These are phyloP conservation scores for Dicentrarchus labrax DNA, from an alignment of 2,113 vertebrate genomes.

Conservation along the genomic window DNA sequence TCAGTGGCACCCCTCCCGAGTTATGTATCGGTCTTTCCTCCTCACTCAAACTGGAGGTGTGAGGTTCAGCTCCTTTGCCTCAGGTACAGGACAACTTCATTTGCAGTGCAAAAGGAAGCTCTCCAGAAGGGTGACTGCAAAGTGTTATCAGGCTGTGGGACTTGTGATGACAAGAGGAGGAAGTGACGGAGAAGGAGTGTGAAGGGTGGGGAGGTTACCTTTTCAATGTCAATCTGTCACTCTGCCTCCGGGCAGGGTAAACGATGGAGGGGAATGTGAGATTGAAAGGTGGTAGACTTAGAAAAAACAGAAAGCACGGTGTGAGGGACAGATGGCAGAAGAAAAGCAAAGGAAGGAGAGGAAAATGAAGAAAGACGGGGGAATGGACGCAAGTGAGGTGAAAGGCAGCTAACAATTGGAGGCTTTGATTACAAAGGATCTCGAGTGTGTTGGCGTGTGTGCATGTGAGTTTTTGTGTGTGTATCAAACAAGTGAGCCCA, in stretches of 20 bases:
- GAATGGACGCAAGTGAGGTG: not conserved
- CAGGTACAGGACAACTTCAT: slow-evolving; percentile 31
- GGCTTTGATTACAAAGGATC: slow-evolving; percentile 21
- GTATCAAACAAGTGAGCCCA: not conserved
- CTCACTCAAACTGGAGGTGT: not conserved
- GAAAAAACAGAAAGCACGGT: slow-evolving; percentile 8
- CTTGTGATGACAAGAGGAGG: slow-evolving; percentile 1
- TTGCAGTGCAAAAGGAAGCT: slow-evolving; percentile 23
- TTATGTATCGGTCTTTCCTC: slow-evolving; percentile 21
- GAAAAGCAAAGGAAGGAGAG: not conserved
- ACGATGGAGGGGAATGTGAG: not conserved
- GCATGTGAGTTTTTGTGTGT: slow-evolving; percentile 3
- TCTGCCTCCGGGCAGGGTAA: slow-evolving; percentile 2
- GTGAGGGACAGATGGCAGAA: not conserved
- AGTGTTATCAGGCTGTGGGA: slow-evolving; percentile 34
- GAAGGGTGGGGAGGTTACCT: not conserved
- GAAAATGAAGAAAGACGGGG: not conserved
- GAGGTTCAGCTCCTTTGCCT: slow-evolving; percentile 14
- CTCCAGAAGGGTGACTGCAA: slow-evolving; percentile 24
- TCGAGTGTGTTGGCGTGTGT: slow-evolving; percentile 10
- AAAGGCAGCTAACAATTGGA: slow-evolving; percentile 19
- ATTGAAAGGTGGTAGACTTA: slow-evolving; percentile 6
- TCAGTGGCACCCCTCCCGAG: not conserved
- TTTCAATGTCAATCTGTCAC: slow-evolving; percentile 35
- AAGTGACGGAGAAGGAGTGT: not conserved